Evolutionary conservation across 2,888 invertebrate genomes (phyloP).

Genomic region (Ophion slaviceki): DNA sequence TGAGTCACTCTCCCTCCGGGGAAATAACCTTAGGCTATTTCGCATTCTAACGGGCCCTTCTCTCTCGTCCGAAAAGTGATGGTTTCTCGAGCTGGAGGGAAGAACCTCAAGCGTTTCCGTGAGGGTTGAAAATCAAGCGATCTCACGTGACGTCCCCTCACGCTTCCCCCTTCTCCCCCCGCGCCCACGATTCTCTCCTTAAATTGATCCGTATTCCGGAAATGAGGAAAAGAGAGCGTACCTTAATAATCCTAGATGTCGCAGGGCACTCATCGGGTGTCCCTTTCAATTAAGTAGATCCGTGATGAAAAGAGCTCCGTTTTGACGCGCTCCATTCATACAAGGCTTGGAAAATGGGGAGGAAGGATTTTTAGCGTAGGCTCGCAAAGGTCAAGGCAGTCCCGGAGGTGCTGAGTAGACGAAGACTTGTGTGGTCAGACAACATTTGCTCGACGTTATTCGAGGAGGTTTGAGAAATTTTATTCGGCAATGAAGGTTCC

Average conservation of each 20-base stretch:
- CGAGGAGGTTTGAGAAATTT: neutral
- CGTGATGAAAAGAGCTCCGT: neutral
- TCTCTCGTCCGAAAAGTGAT: conserved; percentile 44
- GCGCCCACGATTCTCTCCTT: too few species aligned
- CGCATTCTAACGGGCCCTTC: conserved; percentile 64
- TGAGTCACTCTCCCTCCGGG: conserved; percentile 67
- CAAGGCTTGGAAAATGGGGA: neutral
- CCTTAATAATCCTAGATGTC: too few species aligned
- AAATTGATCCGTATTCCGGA: neutral
- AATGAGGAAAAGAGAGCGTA: too few species aligned
- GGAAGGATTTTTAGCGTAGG: neutral
- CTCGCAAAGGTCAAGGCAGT: neutral
- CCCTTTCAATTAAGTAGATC: too few species aligned
- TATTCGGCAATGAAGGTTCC: neutral
- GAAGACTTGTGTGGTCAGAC: neutral
- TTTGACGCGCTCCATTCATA: neutral
- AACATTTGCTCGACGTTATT: neutral
- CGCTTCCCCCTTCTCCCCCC: neutral
- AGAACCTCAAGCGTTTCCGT: conserved; percentile 19
- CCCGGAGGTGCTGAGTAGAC: neutral
- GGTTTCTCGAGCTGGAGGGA: conserved; percentile 29
- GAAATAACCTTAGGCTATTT: conserved; percentile 74
- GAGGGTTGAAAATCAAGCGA: conserved; percentile 32
- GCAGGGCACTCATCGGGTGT: too few species aligned
- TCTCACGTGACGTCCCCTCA: conserved; percentile 20